Conservation (phyloP, 2,888 invertebrate genomes). For the Stegophylla sp. region DNA sequence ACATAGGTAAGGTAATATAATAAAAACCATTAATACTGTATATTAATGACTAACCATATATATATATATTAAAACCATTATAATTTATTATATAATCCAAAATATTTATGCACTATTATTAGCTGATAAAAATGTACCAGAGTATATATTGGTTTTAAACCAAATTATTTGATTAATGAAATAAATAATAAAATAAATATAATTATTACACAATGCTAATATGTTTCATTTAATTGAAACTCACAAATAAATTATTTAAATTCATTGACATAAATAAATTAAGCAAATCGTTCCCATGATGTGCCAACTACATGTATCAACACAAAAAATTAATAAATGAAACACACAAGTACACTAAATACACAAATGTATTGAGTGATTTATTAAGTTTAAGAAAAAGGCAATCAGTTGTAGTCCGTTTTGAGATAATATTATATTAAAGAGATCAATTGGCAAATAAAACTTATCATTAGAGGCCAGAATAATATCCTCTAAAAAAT, state of each 20-base stretch:
- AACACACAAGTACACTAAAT: conserved; percentile 1
- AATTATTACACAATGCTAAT: conserved; percentile 25
- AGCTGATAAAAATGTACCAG: neutral
- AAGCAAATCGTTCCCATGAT: conserved; percentile 28
- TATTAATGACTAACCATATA: neutral
- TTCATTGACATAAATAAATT: conserved; percentile 41
- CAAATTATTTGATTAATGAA: neutral
- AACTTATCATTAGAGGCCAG: too few relatives aligned
- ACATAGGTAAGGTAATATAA: too few relatives aligned
- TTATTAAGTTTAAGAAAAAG: conserved; percentile 7
- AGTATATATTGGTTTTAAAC: neutral
- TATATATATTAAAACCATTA: neutral
- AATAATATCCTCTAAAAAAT: too few relatives aligned
- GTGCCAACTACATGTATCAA: conserved; percentile 42
- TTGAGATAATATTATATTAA: neutral
- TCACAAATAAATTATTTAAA: conserved; percentile 39
- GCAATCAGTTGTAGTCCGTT: too few relatives aligned
- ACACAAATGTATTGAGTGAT: neutral
- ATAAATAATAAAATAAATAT: neutral
- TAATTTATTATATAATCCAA: neutral
- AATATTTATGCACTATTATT: neutral
- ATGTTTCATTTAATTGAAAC: conserved; percentile 46
- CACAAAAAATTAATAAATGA: conserved; percentile 36
- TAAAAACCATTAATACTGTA: too few relatives aligned
- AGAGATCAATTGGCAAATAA: too few relatives aligned